Percentiles rank a stretch among this genome's conserved stretches.
phyloP scores from a whole-genome alignment of 2,888 invertebrate species.

The Theodoxus fluviatilis region DNA sequence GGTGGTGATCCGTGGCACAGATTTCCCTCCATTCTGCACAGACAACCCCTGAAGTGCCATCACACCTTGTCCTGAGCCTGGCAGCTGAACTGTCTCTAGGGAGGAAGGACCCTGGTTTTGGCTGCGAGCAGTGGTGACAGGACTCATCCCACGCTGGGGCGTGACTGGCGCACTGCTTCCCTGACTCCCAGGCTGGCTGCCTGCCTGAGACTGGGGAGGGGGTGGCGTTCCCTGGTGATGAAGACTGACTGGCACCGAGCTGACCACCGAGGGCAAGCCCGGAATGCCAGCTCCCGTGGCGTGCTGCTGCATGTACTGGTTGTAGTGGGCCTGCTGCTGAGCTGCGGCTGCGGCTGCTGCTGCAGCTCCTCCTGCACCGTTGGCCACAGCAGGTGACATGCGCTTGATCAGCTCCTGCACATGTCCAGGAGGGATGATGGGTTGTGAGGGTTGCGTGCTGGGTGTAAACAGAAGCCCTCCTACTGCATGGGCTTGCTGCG shows the following conservation, averaged over 20 bases:
- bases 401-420: constrained; percentile 78
- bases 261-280: neutral
- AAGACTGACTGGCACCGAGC: neutral
- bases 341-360: constrained; percentile 30
- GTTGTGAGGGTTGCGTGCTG: too few relatives aligned
- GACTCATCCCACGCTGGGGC: constrained; percentile 74
- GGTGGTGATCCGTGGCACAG: too few relatives aligned
- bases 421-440: constrained; percentile 65
- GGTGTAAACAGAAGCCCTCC: too few relatives aligned
- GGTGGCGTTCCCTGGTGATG: too few relatives aligned
- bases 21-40: too few relatives aligned
- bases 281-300: neutral
- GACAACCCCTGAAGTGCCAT: too few relatives aligned
- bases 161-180: constrained; percentile 44
- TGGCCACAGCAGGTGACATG: constrained; percentile 76
- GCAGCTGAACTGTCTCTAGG: too few relatives aligned
- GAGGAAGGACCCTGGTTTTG: too few relatives aligned
- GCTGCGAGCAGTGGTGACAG: constrained; percentile 69
- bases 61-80: too few relatives aligned
- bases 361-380: constrained; percentile 25
- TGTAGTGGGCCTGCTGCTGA: constrained; percentile 8
- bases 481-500: constrained; percentile 19
- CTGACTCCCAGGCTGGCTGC: constrained; percentile 25
- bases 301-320: neutral
- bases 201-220: too few relatives aligned